Evolutionary conservation across 1,140 invertebrate species (phyloP).

Genomic region (Pseudomyrmex concolor): DNA sequence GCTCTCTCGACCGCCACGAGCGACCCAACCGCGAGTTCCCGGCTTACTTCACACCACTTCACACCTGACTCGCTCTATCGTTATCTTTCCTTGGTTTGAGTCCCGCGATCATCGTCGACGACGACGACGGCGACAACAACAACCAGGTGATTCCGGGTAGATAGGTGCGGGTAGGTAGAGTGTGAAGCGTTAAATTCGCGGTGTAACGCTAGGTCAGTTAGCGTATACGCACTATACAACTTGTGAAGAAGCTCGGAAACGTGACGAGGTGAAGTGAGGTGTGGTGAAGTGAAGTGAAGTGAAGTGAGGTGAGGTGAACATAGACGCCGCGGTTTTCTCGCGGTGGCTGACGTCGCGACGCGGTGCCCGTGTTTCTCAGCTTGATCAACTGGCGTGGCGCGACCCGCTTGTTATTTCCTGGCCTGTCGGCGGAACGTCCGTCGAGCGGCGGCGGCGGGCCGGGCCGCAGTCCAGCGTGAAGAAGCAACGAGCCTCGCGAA

Average conservation of each 20-base stretch:
- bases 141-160: conserved; percentile 20
- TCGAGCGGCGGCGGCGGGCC: neutral
- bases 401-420: neutral
- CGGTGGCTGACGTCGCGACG: conserved; percentile 6
- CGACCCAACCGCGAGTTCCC: neutral
- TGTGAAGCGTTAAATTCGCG: conserved; percentile 46
- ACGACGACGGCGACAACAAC: neutral
- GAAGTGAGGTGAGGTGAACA: conserved; percentile 6
- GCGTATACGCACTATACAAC: conserved; percentile 67
- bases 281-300: neutral
- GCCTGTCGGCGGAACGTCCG: too few relatives aligned
- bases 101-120: neutral
- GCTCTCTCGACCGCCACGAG: conserved; percentile 24
- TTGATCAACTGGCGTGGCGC: neutral
- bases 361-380: neutral
- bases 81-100: neutral
- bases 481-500: conserved; percentile 55
- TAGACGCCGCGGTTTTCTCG: conserved; percentile 8
- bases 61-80: conserved; percentile 11
- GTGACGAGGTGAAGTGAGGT: conserved; percentile 15
- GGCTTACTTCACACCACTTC: conserved; percentile 13
- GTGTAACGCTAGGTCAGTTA: conserved; percentile 71
- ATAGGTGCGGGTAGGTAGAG: conserved; percentile 24
- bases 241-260: conserved; percentile 69
- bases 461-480: conserved; percentile 67